Evolutionary conservation across 2,113 vertebrate species (phyloP).

Genomic region (Penelope pileata): DNA sequence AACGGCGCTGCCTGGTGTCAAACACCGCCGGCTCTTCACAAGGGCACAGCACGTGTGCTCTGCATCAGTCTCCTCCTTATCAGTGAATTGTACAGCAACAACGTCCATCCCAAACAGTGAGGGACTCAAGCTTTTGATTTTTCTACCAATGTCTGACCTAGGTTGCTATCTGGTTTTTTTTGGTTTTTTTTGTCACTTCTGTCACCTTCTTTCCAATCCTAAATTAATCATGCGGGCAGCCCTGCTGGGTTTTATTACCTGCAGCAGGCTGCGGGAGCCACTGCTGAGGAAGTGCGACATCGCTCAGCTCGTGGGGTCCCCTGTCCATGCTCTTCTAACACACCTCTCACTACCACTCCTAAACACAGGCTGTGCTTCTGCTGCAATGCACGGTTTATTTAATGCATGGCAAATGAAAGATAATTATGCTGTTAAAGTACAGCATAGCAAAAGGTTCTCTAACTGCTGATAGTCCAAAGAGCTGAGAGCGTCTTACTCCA

Average conservation of each 20-base stretch:
- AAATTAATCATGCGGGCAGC: conserved; percentile 54
- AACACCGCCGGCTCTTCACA: not conserved
- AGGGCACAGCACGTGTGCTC: not conserved
- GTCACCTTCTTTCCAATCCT: not conserved
- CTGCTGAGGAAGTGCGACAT: conserved; percentile 17
- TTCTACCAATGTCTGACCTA: not conserved
- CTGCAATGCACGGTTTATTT: not conserved
- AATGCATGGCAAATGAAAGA: not conserved
- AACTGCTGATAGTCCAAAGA: not conserved
- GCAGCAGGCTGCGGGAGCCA: not conserved
- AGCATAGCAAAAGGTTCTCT: not conserved
- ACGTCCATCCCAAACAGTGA: not conserved
- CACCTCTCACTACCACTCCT: not conserved
- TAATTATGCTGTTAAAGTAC: not conserved
- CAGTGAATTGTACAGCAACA: conserved; percentile 12
- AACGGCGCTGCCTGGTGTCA: not conserved
- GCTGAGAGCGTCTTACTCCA: not conserved
- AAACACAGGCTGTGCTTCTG: not conserved
- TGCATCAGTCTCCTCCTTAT: not conserved
- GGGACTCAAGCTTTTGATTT: not conserved
- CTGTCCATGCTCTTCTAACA: not conserved
- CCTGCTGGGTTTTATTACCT: conserved; percentile 30
- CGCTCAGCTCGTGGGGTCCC: not conserved
- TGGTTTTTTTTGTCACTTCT: not conserved
- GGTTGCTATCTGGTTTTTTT: not conserved